phyloP scores from a whole-genome alignment of 1,140 invertebrate species.

The Caenorhabditis latens region DNA sequence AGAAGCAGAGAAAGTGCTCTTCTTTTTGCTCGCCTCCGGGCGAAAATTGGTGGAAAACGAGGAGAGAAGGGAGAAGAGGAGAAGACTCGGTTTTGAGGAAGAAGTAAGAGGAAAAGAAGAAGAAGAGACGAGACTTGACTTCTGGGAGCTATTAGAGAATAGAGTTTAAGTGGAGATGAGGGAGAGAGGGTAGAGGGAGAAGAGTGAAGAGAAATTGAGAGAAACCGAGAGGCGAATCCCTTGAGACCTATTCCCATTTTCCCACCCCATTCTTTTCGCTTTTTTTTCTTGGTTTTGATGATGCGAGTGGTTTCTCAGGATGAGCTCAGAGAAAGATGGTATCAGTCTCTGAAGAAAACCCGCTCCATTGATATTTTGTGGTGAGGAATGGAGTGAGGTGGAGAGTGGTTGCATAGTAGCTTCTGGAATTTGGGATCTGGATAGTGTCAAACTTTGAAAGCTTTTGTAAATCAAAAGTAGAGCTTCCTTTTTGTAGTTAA shows the following conservation, averaged over 20 bases:
- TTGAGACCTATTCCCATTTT: constrained; percentile 39
- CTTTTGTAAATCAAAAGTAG: too few relatives aligned
- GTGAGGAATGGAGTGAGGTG: too few relatives aligned
- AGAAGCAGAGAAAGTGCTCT: neutral
- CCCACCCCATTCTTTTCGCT: neutral
- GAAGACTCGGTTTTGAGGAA: neutral
- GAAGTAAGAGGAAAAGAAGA: neutral
- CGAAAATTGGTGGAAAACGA: constrained; percentile 49
- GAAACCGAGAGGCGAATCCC: neutral
- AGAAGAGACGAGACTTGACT: constrained; percentile 31
- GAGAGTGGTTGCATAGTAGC: too few relatives aligned
- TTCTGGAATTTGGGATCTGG: too few relatives aligned
- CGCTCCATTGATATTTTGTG: too few relatives aligned
- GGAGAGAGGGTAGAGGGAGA: constrained; percentile 16
- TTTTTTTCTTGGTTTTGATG: neutral
- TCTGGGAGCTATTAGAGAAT: constrained; percentile 47
- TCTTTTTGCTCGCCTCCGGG: constrained; percentile 4
- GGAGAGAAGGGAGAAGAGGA: neutral
- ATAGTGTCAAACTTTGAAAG: too few relatives aligned
- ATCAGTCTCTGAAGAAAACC: too few relatives aligned
- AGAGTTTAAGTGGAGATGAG: constrained; percentile 17
- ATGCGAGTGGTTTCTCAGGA: too few relatives aligned
- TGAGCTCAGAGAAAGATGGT: too few relatives aligned
- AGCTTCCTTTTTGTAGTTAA: too few relatives aligned
- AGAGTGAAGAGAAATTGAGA: neutral